phyloP scores from a whole-genome alignment of 2,113 vertebrate genomes.

The Amphiprion percula region DNA sequence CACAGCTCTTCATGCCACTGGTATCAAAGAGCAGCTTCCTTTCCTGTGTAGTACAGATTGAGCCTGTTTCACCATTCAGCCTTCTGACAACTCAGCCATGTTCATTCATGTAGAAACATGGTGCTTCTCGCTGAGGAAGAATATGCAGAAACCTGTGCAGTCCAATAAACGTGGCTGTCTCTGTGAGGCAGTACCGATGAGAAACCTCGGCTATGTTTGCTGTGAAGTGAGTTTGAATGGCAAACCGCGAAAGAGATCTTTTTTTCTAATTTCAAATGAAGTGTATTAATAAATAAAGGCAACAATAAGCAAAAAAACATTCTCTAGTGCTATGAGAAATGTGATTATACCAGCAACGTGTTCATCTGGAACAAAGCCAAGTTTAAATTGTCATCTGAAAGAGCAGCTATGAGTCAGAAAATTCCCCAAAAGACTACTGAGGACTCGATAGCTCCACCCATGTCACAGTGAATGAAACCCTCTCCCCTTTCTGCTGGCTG shows the following conservation, averaged over 20 bases:
- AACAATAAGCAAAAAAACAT: conserved; percentile 9
- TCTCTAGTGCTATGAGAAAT: conserved; percentile 6
- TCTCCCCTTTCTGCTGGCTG: conserved; percentile 27
- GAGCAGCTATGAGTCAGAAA: conserved; percentile 37
- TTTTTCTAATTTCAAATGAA: conserved; percentile 36
- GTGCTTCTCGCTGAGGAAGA: conserved; percentile 72
- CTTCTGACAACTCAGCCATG: conserved; percentile 74
- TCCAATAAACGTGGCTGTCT: conserved; percentile 46
- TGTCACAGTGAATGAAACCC: conserved; percentile 23
- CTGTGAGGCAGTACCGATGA: conserved; percentile 16
- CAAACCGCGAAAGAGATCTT: conserved; percentile 18
- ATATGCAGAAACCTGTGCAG: conserved; percentile 64
- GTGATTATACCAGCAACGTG: background rate
- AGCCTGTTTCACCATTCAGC: conserved; percentile 65
- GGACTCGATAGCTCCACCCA: conserved; percentile 44
- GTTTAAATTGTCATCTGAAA: conserved; percentile 8
- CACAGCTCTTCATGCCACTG: conserved; percentile 55
- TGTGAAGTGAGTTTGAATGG: background rate
- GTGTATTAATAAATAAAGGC: conserved; percentile 42
- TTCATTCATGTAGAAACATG: conserved; percentile 76
- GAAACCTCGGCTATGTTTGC: conserved; percentile 7
- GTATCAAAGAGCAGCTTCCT: conserved; percentile 60
- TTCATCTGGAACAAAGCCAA: conserved; percentile 33
- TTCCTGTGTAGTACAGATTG: conserved; percentile 49
- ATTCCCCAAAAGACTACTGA: background rate